A percentile compares a stretch with the other conserved stretches of the same genome.
These are phyloP conservation scores for Trichonephila clavata DNA, from an alignment of 1,140 invertebrate genomes.

Conservation along the genomic window DNA sequence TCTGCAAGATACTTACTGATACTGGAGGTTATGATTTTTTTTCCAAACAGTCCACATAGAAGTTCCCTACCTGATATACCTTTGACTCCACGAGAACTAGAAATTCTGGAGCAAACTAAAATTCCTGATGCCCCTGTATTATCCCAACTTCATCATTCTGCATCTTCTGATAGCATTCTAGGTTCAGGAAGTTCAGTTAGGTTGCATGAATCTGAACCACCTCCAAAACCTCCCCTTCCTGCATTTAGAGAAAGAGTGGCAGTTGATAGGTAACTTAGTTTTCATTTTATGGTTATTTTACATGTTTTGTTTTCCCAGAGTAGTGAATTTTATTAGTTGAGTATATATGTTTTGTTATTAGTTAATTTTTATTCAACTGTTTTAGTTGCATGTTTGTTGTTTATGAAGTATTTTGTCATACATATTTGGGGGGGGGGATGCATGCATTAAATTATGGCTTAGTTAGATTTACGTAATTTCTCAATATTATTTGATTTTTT, in stretches of 20 bases:
- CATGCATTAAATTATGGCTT: neutral
- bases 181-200: constrained; percentile 28
- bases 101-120: constrained; percentile 81
- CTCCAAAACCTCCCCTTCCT: constrained; percentile 93
- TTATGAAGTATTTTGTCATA: neutral
- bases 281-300: neutral
- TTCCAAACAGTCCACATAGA: constrained; percentile 82
- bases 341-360: neutral
- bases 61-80: constrained; percentile 89
- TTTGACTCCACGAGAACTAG: constrained; percentile 81
- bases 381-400: neutral
- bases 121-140: constrained; percentile 43
- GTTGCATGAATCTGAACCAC: constrained; percentile 81
- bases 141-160: constrained; percentile 75
- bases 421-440: neutral
- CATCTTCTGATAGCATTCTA: constrained; percentile 77
- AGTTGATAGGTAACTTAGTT: constrained; percentile 54
- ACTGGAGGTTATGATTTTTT: neutral
- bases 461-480: neutral
- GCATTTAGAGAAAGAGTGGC: constrained; percentile 79
- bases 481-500: too few relatives aligned
- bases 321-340: neutral
- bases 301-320: neutral
- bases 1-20: neutral
- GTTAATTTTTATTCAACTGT: neutral